Conservation (phyloP, 1,140 invertebrate species). For the Panagrolaimus sp. region DNA sequence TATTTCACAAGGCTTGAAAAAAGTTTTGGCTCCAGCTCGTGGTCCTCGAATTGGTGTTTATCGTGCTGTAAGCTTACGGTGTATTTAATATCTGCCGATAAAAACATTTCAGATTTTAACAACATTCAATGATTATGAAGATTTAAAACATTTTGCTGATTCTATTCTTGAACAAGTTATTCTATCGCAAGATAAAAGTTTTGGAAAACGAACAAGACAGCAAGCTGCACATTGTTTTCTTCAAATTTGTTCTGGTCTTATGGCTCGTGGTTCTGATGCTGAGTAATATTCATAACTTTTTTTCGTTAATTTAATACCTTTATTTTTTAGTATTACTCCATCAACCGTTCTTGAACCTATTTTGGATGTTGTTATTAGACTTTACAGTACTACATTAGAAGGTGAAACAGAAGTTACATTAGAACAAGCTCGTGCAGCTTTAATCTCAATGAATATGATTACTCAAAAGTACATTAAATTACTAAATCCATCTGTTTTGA, state of each 20-base stretch:
- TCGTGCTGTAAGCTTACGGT: not conserved
- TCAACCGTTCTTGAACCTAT: not conserved
- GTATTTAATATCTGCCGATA: not conserved
- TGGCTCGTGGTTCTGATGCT: not conserved
- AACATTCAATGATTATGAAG: not conserved
- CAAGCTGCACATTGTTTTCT: constrained; percentile 8
- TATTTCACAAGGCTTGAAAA: constrained; percentile 9
- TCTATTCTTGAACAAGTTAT: constrained; percentile 5
- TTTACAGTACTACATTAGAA: not conserved
- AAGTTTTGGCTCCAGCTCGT: not conserved
- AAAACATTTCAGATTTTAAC: not conserved
- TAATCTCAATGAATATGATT: not conserved
- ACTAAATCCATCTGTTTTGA: constrained; percentile 2
- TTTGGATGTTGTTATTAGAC: not conserved
- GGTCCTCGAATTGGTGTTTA: constrained; percentile 13
- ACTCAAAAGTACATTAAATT: not conserved
- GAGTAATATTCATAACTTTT: no score
- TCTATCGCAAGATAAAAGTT: not conserved
- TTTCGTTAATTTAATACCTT: no score
- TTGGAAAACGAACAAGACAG: not conserved
- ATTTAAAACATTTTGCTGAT: not conserved
- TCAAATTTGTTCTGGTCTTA: not conserved
- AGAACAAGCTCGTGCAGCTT: constrained; percentile 6
- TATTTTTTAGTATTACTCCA: no score
- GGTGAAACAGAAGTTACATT: not conserved